Conservation (phyloP, 2,797 vertebrate genomes). For the Sebastes taczanowskii region DNA sequence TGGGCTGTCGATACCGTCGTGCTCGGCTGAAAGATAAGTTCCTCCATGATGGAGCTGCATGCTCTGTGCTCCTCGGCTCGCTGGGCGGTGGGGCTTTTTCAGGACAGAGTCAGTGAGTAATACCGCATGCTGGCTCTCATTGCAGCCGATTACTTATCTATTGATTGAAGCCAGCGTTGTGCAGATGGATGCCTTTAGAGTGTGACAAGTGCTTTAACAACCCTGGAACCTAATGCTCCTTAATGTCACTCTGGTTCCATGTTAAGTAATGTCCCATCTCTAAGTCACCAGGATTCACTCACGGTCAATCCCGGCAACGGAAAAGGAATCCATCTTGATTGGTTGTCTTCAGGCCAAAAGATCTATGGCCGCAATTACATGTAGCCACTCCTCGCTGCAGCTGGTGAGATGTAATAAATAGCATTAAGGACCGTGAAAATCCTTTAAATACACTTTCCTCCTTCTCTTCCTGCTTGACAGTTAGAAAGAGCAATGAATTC, state of each 20-base stretch:
- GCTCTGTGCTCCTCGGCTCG: slow-evolving; percentile 45
- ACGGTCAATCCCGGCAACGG: slow-evolving; percentile 61
- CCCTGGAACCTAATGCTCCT: slow-evolving; percentile 79
- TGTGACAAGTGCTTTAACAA: slow-evolving; percentile 83
- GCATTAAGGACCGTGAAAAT: slow-evolving; percentile 76
- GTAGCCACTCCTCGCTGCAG: slow-evolving; percentile 72
- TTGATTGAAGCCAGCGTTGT: slow-evolving; percentile 81
- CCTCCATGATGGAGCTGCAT: slow-evolving; percentile 56
- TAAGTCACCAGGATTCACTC: slow-evolving; percentile 75
- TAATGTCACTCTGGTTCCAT: slow-evolving; percentile 78
- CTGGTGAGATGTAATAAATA: slow-evolving; percentile 81
- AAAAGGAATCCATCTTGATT: slow-evolving; percentile 81
- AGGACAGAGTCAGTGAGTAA: slow-evolving; percentile 74
- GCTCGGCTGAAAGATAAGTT: slow-evolving; percentile 73
- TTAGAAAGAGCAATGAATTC: slow-evolving; percentile 73
- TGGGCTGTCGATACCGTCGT: slow-evolving; percentile 63
- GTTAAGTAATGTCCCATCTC: slow-evolving; percentile 83
- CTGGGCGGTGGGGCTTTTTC: slow-evolving; percentile 64
- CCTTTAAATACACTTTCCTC: slow-evolving; percentile 80
- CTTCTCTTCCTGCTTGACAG: slow-evolving; percentile 71
- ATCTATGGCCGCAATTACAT: slow-evolving; percentile 83
- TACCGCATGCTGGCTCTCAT: slow-evolving; percentile 75
- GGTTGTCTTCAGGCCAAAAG: slow-evolving; percentile 77
- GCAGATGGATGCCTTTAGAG: slow-evolving; percentile 82
- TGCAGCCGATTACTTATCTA: slow-evolving; percentile 85